These are phyloP conservation scores for Craniophora ligustri DNA, from an alignment of 2,888 invertebrate species.

Conservation along the genomic window DNA sequence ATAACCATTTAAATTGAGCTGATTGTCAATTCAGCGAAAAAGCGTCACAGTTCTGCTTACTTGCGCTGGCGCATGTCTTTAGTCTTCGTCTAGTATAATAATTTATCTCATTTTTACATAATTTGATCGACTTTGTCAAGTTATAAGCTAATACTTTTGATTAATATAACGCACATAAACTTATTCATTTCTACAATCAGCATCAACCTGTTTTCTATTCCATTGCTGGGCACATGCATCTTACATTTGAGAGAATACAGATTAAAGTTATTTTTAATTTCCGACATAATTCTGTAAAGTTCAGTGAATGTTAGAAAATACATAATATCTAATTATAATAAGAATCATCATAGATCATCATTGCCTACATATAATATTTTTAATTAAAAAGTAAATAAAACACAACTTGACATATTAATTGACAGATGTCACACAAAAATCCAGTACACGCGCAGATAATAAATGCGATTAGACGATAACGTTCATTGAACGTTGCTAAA, in stretches of 20 bases:
- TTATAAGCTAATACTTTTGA: too few species aligned
- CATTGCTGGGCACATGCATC: not conserved
- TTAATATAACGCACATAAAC: too few species aligned
- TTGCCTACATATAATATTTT: too few species aligned
- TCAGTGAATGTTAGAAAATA: too few species aligned
- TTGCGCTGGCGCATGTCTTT: slow-evolving; percentile 5
- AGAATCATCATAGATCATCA: not conserved
- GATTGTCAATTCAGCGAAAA: slow-evolving; percentile 56
- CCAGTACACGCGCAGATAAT: slow-evolving; percentile 29
- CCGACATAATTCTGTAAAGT: too few species aligned
- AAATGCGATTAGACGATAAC: slow-evolving; percentile 44
- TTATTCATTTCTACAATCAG: not conserved
- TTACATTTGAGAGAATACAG: too few species aligned
- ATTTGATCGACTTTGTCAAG: slow-evolving; percentile 2
- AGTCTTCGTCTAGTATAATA: not conserved
- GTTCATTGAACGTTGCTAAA: slow-evolving; percentile 42
- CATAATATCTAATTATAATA: too few species aligned
- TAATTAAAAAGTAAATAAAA: not conserved
- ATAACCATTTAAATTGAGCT: slow-evolving; percentile 53
- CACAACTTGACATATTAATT: slow-evolving; percentile 42
- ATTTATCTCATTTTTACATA: slow-evolving; percentile 7
- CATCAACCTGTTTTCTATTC: not conserved
- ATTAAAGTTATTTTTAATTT: too few species aligned
- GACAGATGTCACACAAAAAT: slow-evolving; percentile 51
- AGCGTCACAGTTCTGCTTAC: slow-evolving; percentile 42